Conservation (phyloP, 2,888 invertebrate genomes). For the Notodonta dromedarius region DNA sequence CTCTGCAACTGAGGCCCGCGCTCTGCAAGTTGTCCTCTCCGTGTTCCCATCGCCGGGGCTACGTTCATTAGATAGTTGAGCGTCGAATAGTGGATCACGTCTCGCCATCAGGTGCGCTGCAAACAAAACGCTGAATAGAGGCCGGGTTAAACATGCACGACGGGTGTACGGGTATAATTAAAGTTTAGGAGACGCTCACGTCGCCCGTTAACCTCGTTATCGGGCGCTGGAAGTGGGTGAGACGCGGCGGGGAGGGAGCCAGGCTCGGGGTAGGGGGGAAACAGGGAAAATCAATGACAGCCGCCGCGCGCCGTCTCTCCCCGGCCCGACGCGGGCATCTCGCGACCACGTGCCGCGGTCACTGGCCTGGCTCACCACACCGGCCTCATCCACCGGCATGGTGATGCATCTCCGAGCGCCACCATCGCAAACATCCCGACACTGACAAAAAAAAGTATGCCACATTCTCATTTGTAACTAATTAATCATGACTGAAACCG, state of each 20-base stretch:
- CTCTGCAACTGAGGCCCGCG: conserved; percentile 40
- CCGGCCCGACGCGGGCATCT: conserved; percentile 81
- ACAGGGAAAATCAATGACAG: conserved; percentile 84
- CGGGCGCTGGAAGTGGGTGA: conserved; percentile 84
- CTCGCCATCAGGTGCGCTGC: conserved; percentile 78
- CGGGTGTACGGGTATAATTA: conserved; percentile 83
- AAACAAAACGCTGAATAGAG: conserved; percentile 81
- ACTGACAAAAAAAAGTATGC: background rate
- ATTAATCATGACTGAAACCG: conserved; percentile 10
- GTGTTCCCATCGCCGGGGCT: conserved; percentile 63
- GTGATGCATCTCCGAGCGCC: conserved; percentile 32
- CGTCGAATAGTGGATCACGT: conserved; percentile 68
- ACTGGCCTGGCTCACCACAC: conserved; percentile 73
- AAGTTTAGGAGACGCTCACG: conserved; percentile 85
- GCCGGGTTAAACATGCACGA: conserved; percentile 82
- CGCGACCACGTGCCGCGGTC: conserved; percentile 82
- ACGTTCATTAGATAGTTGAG: conserved; percentile 69
- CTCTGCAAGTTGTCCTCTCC: conserved; percentile 52
- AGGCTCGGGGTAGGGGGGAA: conserved; percentile 67
- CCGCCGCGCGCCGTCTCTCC: conserved; percentile 83
- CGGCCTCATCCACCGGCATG: conserved; percentile 48
- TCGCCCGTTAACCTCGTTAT: conserved; percentile 85
- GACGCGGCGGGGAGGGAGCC: conserved; percentile 77
- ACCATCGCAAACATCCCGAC: conserved; percentile 14
- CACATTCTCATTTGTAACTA: background rate